Conservation (phyloP, 92 coral and sea anemone genomes). For the Desmophyllum pertusum region DNA sequence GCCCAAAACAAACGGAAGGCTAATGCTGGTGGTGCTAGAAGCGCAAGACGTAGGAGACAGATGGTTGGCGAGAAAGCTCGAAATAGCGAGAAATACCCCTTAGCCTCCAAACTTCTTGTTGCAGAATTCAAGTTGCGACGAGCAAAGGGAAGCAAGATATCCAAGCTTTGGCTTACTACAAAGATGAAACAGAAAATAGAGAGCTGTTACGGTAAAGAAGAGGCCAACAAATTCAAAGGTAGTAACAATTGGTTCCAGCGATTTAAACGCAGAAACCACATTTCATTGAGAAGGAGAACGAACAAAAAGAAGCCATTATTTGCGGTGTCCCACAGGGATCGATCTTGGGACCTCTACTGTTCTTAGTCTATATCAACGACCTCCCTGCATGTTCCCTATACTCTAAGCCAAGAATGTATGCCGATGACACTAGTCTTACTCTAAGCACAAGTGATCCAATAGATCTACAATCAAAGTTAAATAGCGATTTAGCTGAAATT, state of each 20-base stretch:
- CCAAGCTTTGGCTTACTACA: constrained; percentile 13
- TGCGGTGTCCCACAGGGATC: too few species aligned
- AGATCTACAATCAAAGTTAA: too few species aligned
- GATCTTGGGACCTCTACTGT: too few species aligned
- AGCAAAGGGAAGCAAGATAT: constrained; percentile 9
- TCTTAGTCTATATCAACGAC: too few species aligned
- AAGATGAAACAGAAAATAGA: constrained; percentile 43
- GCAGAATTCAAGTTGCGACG: not conserved
- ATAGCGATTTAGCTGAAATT: too few species aligned
- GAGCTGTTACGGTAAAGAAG: constrained; percentile 53
- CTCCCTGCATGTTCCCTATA: too few species aligned
- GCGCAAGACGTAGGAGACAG: not conserved
- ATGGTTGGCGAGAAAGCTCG: constrained; percentile 30
- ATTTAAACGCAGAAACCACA: constrained; percentile 52
- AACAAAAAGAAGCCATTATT: constrained; percentile 71
- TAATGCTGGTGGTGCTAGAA: not conserved
- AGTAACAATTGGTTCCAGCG: constrained; percentile 69
- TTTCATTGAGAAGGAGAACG: constrained; percentile 45
- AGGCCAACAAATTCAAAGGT: constrained; percentile 57
- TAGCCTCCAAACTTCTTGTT: constrained; percentile 42
- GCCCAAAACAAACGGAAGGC: not conserved
- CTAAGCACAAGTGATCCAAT: too few species aligned
- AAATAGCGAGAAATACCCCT: constrained; percentile 62
- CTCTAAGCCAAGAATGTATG: too few species aligned
- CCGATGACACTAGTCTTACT: too few species aligned